Evolutionary conservation across 2,113 vertebrate species (phyloP).

Genomic region (Crotalus helleri): DNA sequence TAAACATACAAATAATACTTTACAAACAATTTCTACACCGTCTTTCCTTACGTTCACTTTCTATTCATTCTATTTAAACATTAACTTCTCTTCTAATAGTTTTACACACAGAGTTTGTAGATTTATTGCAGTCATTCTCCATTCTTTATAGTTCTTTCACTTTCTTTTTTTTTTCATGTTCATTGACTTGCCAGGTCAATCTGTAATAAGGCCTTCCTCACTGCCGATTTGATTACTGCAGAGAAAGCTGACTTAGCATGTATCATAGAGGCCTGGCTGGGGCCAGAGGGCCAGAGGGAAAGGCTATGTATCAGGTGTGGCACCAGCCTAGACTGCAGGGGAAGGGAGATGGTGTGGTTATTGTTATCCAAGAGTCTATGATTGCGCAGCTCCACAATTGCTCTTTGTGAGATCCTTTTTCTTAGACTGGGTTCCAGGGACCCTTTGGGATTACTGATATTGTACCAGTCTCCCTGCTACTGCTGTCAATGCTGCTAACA

Average conservation of each 20-base stretch:
- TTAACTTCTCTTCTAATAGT: neutral
- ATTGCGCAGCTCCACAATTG: neutral
- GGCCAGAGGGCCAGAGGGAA: neutral
- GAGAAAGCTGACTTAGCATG: neutral
- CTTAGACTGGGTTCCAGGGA: neutral
- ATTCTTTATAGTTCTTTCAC: neutral
- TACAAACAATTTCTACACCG: neutral
- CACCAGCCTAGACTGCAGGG: neutral
- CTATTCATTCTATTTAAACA: neutral
- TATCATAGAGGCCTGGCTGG: neutral
- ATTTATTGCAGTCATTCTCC: neutral
- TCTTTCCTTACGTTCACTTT: neutral
- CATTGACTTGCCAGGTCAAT: neutral
- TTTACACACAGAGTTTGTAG: neutral
- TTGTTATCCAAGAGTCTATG: neutral
- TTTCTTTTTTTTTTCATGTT: neutral
- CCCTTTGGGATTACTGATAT: neutral
- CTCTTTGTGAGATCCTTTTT: neutral
- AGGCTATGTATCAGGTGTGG: neutral
- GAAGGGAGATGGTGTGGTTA: neutral
- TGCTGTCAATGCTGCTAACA: neutral
- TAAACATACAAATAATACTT: neutral
- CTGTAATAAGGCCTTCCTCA: neutral
- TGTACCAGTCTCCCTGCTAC: neutral
- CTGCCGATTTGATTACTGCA: neutral